Evolutionary conservation across 2,797 vertebrate genomes (phyloP).

Genomic region (Cottoperca gobio): DNA sequence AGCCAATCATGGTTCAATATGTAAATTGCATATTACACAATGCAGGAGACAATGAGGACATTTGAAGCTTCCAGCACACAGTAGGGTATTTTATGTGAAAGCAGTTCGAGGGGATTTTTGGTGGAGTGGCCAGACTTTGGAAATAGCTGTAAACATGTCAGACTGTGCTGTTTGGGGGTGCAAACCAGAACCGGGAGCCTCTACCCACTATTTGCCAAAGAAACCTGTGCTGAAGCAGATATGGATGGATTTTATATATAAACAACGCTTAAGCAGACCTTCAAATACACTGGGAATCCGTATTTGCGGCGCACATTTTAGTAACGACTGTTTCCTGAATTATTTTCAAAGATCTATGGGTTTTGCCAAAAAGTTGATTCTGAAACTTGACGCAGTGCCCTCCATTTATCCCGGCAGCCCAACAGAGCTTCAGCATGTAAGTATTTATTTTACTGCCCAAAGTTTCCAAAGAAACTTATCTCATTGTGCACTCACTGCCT

Average conservation of each 20-base stretch:
- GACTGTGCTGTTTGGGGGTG: slow-evolving; percentile 11
- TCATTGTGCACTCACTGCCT: not conserved
- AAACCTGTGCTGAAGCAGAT: slow-evolving; percentile 10
- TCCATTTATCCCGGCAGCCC: not conserved
- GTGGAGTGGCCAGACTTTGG: not conserved
- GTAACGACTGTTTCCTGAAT: not conserved
- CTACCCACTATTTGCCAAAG: not conserved
- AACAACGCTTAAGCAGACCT: not conserved
- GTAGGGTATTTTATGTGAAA: not conserved
- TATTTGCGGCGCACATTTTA: slow-evolving; percentile 14
- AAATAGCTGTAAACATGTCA: not conserved
- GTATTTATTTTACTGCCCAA: not conserved
- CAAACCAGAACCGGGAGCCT: slow-evolving; percentile 15
- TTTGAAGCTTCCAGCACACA: slow-evolving; percentile 5
- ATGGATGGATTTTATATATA: slow-evolving; percentile 22
- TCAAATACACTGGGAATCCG: not conserved
- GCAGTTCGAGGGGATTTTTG: not conserved
- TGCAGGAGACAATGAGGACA: slow-evolving; percentile 1
- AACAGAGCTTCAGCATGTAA: not conserved
- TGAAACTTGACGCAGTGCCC: slow-evolving; percentile 6
- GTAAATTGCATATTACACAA: not conserved
- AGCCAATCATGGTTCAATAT: not conserved
- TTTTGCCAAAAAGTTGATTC: slow-evolving; percentile 19
- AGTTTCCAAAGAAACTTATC: not conserved
- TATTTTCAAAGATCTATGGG: slow-evolving; percentile 14